Percentiles rank a stretch among this genome's conserved stretches.
These are phyloP conservation scores for Sialis fuliginosa DNA, from an alignment of 2,888 invertebrate genomes.

Conservation along the genomic window DNA sequence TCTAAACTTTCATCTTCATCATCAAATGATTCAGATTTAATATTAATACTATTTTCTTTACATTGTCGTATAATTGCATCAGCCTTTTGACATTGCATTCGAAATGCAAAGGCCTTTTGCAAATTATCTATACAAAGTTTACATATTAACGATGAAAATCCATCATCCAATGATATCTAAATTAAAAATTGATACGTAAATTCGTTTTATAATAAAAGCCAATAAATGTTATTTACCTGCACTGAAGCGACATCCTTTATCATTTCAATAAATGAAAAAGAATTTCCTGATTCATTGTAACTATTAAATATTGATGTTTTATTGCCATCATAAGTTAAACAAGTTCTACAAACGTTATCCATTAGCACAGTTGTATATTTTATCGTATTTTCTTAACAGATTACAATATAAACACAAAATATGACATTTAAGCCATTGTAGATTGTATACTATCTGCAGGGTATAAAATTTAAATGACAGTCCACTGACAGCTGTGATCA, in stretches of 20 bases:
- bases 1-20: too few species aligned
- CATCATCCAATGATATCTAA: neutral
- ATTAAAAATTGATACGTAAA: neutral
- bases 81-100: neutral
- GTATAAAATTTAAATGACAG: too few species aligned
- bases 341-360: neutral
- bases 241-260: neutral
- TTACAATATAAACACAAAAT: too few species aligned
- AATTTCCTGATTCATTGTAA: neutral
- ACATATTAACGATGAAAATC: neutral
- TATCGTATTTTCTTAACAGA: too few species aligned
- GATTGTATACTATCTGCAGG: too few species aligned
- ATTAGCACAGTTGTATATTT: neutral
- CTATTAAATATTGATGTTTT: neutral
- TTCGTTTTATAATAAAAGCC: neutral
- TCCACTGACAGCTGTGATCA: too few species aligned
- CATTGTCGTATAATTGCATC: neutral
- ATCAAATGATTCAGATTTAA: too few species aligned
- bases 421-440: too few species aligned
- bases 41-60: neutral
- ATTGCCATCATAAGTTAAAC: neutral
- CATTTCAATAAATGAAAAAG: neutral
- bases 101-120: neutral
- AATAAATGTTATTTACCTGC: neutral
- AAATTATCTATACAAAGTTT: neutral